phyloP scores from a whole-genome alignment of 2,113 vertebrate genomes.

The Dolichotis patagonum region DNA sequence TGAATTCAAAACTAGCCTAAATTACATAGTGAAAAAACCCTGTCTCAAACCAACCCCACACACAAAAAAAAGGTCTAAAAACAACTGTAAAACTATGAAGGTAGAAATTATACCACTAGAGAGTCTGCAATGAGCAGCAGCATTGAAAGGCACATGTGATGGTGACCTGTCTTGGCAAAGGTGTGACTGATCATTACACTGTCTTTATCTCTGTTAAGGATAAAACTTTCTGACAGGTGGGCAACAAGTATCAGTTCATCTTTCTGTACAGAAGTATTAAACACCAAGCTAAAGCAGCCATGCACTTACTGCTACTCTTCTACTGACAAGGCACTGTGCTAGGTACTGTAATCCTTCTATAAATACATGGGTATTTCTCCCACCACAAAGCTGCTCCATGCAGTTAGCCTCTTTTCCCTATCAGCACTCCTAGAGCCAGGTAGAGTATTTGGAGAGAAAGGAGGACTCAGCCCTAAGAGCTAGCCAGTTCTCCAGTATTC shows the following conservation, averaged over 20 bases:
- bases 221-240: slow-evolving; percentile 49
- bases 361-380: slow-evolving; percentile 49
- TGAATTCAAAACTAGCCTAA: neutral
- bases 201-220: slow-evolving; percentile 57
- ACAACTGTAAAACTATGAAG: neutral
- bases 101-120: slow-evolving; percentile 9
- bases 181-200: slow-evolving; percentile 55
- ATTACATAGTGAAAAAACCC: neutral
- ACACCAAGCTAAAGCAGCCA: slow-evolving; percentile 60
- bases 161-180: slow-evolving; percentile 34
- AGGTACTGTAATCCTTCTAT: slow-evolving; percentile 72
- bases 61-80: neutral
- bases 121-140: slow-evolving; percentile 19
- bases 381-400: slow-evolving; percentile 59
- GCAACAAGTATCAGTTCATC: slow-evolving; percentile 62
- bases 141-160: slow-evolving; percentile 58
- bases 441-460: neutral
- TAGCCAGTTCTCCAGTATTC: slow-evolving; percentile 29
- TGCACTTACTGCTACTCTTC: slow-evolving; percentile 63
- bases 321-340: slow-evolving; percentile 75
- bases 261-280: slow-evolving; percentile 69
- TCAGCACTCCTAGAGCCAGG: slow-evolving; percentile 59
- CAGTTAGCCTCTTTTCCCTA: slow-evolving; percentile 39
- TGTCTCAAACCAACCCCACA: neutral
- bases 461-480: slow-evolving; percentile 42